Conservation (phyloP, 2,888 invertebrate species). For the Leptinotarsa rubiginosa region DNA sequence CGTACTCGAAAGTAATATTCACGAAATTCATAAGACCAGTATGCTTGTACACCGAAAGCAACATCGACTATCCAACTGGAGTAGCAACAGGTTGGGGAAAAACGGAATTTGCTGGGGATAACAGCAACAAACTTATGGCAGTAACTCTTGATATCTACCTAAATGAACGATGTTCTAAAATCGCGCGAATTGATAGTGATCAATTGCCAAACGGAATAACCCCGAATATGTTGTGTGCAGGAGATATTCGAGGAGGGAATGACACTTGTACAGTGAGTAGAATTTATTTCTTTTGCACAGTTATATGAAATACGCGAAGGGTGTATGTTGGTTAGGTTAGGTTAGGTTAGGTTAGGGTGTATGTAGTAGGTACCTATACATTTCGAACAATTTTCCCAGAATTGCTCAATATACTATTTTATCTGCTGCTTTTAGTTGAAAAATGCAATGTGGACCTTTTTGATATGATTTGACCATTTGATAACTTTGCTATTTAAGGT, state of each 20-base stretch:
- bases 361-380: too few relatives aligned
- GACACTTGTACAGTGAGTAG: conserved; percentile 62
- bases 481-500: too few relatives aligned
- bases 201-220: conserved; percentile 56
- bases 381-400: too few relatives aligned
- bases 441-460: too few relatives aligned
- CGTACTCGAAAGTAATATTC: conserved; percentile 66
- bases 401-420: too few relatives aligned
- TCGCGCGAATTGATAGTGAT: conserved; percentile 52
- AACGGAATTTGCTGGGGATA: conserved; percentile 61
- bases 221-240: conserved; percentile 67
- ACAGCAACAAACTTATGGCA: conserved; percentile 64
- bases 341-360: too few relatives aligned
- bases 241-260: conserved; percentile 61
- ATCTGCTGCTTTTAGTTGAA: too few relatives aligned
- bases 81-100: conserved; percentile 77
- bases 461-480: too few relatives aligned
- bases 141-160: conserved; percentile 62
- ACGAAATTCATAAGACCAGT: conserved; percentile 72
- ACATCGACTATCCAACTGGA: conserved; percentile 65
- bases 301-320: too few relatives aligned
- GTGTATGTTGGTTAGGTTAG: too few relatives aligned
- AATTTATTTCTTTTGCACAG: background rate
- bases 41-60: conserved; percentile 69
- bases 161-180: conserved; percentile 59